Evolutionary conservation across 2,888 invertebrate species (phyloP).

Genomic region (Muscina levida): DNA sequence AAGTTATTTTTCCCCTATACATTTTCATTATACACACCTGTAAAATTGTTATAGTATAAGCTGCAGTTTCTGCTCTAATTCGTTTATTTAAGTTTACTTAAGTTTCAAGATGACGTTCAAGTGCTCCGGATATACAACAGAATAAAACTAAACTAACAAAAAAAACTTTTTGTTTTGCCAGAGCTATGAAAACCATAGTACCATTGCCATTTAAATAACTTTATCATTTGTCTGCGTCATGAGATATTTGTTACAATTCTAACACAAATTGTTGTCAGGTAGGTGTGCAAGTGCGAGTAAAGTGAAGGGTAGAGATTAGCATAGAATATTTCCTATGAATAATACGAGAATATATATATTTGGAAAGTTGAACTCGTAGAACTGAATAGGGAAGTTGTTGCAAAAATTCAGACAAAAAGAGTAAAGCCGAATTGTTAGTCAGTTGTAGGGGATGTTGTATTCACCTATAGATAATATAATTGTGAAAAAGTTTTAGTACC

Average conservation of each 20-base stretch:
- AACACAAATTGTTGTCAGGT: conserved; percentile 8
- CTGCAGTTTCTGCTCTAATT: conserved; percentile 1
- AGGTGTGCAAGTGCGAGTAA: background rate
- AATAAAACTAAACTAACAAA: no score
- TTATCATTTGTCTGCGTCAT: background rate
- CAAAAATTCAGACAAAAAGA: no score
- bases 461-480: no score
- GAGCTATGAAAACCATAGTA: background rate
- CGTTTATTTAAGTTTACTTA: conserved; percentile 13
- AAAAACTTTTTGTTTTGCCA: background rate
- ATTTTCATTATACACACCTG: conserved; percentile 56
- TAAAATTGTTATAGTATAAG: conserved; percentile 24
- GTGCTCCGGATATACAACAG: no score
- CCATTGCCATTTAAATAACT: conserved; percentile 15
- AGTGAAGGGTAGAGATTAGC: background rate
- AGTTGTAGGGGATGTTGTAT: no score
- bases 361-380: no score
- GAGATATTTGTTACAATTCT: background rate
- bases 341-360: no score
- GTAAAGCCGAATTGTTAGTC: no score
- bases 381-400: no score
- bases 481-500: no score
- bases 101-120: conserved; percentile 11
- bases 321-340: no score
- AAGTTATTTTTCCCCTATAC: no score